A percentile compares a stretch with the other conserved stretches of the same genome.
phyloP scores from a whole-genome alignment of 1,140 invertebrate genomes.

The Rhyzopertha dominica region DNA sequence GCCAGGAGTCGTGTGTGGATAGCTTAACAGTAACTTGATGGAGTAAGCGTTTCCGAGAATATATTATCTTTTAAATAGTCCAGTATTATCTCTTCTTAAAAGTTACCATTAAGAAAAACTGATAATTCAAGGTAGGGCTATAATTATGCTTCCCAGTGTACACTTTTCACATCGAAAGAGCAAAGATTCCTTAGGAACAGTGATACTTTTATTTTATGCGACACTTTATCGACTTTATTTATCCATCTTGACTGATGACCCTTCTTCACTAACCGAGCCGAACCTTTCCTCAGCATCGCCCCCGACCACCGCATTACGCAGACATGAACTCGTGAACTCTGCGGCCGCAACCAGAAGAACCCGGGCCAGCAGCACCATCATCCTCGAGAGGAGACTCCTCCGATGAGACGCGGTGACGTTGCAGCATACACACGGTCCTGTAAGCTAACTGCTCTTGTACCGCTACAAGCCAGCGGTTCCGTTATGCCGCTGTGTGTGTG shows the following conservation, averaged over 20 bases:
- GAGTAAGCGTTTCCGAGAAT: no score
- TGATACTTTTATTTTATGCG: no score
- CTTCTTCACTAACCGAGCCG: background rate
- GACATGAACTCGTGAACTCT: background rate
- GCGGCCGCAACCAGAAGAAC: constrained; percentile 12
- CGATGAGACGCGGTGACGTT: constrained; percentile 29
- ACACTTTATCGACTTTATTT: constrained; percentile 1
- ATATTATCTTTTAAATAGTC: no score
- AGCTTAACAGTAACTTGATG: no score
- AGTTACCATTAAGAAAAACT: no score
- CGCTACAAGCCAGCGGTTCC: constrained; percentile 38
- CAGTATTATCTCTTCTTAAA: no score
- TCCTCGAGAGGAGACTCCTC: constrained; percentile 20
- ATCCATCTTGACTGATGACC: background rate
- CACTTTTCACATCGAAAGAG: no score
- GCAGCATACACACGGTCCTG: constrained; percentile 40
- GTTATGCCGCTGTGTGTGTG: constrained; percentile 26
- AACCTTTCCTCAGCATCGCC: constrained; percentile 2
- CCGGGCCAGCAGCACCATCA: constrained; percentile 5
- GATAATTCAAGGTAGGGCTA: no score
- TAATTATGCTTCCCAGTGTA: no score
- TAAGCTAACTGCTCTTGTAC: constrained; percentile 44
- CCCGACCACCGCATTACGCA: background rate
- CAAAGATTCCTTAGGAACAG: no score
- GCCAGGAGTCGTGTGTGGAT: no score